Base-by-base conservation (phyloP, 2,797 vertebrate genomes). In the Etheostoma perlongum region DNA sequence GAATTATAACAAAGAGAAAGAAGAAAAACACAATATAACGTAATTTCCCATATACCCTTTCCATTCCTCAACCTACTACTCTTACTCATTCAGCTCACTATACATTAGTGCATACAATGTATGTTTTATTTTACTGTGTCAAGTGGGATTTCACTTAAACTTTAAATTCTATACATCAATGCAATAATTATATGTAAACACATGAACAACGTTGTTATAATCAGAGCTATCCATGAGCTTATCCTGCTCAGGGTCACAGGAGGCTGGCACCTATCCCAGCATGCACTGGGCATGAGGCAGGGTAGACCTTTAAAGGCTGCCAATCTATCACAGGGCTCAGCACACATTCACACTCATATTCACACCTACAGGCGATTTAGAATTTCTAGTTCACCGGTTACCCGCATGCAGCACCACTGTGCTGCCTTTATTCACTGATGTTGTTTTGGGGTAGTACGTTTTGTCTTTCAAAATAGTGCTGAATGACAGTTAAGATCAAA, bases 351-450 rank as follows among this genome's bases (percentile, higher is more conserved):
- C 84, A 86, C 78, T 57, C 42, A 55, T 33, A 84, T 78, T 84
- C 81, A 87, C 83, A 88, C 78, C 80, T 82, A 80, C 55, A 68
- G 81, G 66, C 78, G 62, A 84, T 85, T 82, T 67, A 57, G 60
- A 73, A 59, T 83, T 81, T 84, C 72, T 78, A 67, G 63, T 85
- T 85, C 78, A 79, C 47, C 69, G 47, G 65, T 61, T 65, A 74
- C 57, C 65, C 49, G 72, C 44, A 23, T 52, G 53, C 75, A 53
- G 33, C 19, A 25, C 44, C 19, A 30, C 44, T 25, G n/a, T 10
- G 16, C 51, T 25, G 25, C 40, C 21, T 21, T 76, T 23, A 21
- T 63, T 71, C 53, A 46, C 67, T 36, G 4, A 59, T 67, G 19
- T 15, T 67, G 4, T 25, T 33, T 60, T 19, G 2, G 23, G 19